Percentiles rank a stretch among this genome's conserved stretches.
phyloP scores from a whole-genome alignment of 2,888 invertebrate genomes.

The Zaprionus bogoriensis region DNA sequence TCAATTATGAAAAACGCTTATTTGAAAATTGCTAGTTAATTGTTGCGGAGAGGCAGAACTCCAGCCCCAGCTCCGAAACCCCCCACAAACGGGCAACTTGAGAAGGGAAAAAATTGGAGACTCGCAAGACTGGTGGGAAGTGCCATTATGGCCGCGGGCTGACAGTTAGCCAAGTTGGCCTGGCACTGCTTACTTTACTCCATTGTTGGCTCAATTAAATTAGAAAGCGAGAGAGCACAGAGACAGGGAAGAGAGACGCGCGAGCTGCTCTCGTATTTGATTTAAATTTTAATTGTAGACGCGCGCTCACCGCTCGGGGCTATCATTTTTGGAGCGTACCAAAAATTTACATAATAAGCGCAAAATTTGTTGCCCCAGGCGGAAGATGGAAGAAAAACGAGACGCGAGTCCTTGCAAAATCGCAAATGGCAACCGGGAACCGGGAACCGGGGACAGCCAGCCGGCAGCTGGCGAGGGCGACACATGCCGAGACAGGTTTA shows the following conservation, averaged over 20 bases:
- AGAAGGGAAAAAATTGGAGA: slow-evolving; percentile 10
- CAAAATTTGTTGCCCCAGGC: slow-evolving; percentile 52
- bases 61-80: slow-evolving; percentile 14
- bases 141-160: slow-evolving; percentile 55
- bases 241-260: slow-evolving; percentile 7
- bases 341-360: slow-evolving; percentile 73
- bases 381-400: background rate
- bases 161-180: slow-evolving; percentile 45
- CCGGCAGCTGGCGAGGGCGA: slow-evolving; percentile 33
- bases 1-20: slow-evolving; percentile 74
- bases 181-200: slow-evolving; percentile 31
- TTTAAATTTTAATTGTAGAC: slow-evolving; percentile 75
- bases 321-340: slow-evolving; percentile 53
- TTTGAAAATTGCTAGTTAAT: slow-evolving; percentile 76
- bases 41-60: slow-evolving; percentile 45
- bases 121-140: slow-evolving; percentile 42
- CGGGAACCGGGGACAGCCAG: background rate
- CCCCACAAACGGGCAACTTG: background rate
- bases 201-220: slow-evolving; percentile 74
- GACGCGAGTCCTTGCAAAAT: slow-evolving; percentile 19
- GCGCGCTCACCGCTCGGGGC: slow-evolving; percentile 55
- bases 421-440: slow-evolving; percentile 4
- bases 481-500: slow-evolving; percentile 67
- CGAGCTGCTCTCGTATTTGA: slow-evolving; percentile 56
- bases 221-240: slow-evolving; percentile 41